Percentiles rank a stretch among this genome's conserved stretches.
Evolutionary conservation across 2,888 invertebrate species (phyloP).

Genomic region (Melolontha melolontha): DNA sequence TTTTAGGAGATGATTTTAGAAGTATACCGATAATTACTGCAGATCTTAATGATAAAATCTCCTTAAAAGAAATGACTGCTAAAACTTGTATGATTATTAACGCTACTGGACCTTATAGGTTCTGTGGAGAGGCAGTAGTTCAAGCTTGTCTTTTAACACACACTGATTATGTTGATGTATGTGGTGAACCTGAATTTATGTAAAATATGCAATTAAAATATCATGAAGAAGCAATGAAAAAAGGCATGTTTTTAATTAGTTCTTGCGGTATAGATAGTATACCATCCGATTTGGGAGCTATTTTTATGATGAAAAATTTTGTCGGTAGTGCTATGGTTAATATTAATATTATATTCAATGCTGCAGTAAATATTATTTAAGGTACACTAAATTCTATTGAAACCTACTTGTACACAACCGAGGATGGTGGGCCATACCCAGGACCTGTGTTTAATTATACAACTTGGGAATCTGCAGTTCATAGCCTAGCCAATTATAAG

Average conservation of each 20-base stretch:
- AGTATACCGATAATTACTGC: slow-evolving; percentile 80
- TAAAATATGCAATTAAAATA: slow-evolving; percentile 77
- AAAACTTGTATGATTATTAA: slow-evolving; percentile 86
- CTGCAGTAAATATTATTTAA: slow-evolving; percentile 51
- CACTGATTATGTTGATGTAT: slow-evolving; percentile 92
- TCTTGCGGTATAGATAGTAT: slow-evolving; percentile 96
- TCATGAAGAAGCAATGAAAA: slow-evolving; percentile 77
- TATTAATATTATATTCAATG: background rate
- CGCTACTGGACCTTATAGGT: slow-evolving; percentile 91
- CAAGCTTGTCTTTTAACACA: slow-evolving; percentile 82
- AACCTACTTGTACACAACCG: slow-evolving; percentile 71
- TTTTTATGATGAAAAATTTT: slow-evolving; percentile 83
- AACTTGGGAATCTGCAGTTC: slow-evolving; percentile 90
- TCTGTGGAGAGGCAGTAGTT: slow-evolving; percentile 91
- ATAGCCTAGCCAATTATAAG: slow-evolving; percentile 75
- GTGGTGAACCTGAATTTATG: slow-evolving; percentile 84
- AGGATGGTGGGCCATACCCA: slow-evolving; percentile 54
- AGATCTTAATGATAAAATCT: slow-evolving; percentile 79
- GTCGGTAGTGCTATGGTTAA: slow-evolving; percentile 67
- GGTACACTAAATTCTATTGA: slow-evolving; percentile 83
- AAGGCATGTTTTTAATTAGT: slow-evolving; percentile 87
- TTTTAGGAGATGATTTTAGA: slow-evolving; percentile 71
- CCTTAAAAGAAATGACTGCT: slow-evolving; percentile 84
- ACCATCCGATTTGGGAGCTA: slow-evolving; percentile 87
- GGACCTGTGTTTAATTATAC: slow-evolving; percentile 79